A percentile compares a stretch with the other conserved stretches of the same genome.
Conservation (phyloP, 2,797 vertebrate species). For the Dendrocincla tyrannina region DNA sequence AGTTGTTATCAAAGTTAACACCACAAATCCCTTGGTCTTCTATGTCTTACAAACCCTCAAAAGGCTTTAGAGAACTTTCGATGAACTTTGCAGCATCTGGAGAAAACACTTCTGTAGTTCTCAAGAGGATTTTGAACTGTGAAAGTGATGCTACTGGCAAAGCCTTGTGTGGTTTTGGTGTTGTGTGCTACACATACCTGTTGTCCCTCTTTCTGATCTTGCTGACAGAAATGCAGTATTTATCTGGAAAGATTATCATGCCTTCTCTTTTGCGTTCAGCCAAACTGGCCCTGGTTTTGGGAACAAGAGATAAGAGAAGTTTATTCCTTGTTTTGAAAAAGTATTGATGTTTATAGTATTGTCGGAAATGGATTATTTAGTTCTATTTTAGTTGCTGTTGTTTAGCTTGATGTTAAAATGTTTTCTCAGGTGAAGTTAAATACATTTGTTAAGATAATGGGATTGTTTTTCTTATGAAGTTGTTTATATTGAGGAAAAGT, state of each 20-base stretch:
- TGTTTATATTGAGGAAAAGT: slow-evolving; percentile 34
- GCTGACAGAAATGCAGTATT: background rate
- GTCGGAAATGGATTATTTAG: slow-evolving; percentile 13
- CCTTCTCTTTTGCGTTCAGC: background rate
- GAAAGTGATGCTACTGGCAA: background rate
- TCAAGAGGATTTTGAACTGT: background rate
- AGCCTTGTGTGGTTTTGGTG: background rate
- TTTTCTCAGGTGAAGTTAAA: slow-evolving; percentile 35
- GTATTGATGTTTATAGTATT: background rate
- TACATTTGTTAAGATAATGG: background rate
- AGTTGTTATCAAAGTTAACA: background rate
- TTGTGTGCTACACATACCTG: fast-evolving
- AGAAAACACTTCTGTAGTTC: background rate
- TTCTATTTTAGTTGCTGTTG: slow-evolving; percentile 20
- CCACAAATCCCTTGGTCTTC: background rate
- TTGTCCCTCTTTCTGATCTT: background rate
- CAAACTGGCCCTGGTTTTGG: background rate
- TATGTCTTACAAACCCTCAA: background rate
- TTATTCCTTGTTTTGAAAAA: slow-evolving; percentile 21
- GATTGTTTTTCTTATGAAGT: slow-evolving; percentile 15
- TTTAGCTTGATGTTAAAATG: background rate
- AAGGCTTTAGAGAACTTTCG: background rate
- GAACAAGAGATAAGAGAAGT: slow-evolving; percentile 18
- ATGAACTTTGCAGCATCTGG: background rate
- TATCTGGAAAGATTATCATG: background rate